A percentile compares a stretch with the other conserved stretches of the same genome.
These are phyloP conservation scores for Calcarius lapponicus DNA, from an alignment of 2,797 vertebrate species.

Conservation along the genomic window DNA sequence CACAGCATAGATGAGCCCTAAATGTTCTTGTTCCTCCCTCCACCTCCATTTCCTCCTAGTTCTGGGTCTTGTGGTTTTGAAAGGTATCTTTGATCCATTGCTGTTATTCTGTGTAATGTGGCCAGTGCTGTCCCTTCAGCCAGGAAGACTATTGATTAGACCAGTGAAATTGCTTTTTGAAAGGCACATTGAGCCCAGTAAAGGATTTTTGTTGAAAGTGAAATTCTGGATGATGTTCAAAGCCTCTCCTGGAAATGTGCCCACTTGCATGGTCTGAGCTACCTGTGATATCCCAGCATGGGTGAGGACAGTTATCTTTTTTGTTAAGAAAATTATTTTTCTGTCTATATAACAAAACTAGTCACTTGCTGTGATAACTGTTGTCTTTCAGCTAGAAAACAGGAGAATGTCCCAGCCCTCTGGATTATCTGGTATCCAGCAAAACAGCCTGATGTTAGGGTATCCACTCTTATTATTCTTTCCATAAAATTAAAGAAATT, in stretches of 20 bases:
- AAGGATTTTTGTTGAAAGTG: constrained; percentile 17
- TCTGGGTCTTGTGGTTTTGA: background rate
- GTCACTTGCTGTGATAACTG: background rate
- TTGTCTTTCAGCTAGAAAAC: background rate
- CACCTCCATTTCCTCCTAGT: background rate
- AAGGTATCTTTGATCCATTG: background rate
- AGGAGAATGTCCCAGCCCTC: background rate
- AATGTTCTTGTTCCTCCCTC: background rate
- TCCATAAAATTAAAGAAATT: constrained; percentile 44
- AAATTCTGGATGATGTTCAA: constrained; percentile 34
- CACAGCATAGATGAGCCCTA: background rate
- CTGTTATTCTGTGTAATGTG: background rate
- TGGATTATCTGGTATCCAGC: constrained; percentile 18
- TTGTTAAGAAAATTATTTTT: background rate
- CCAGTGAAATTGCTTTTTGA: constrained; percentile 1
- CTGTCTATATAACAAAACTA: background rate
- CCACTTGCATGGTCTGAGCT: background rate
- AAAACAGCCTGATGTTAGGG: background rate
- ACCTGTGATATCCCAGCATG: background rate
- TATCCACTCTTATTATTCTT: constrained; percentile 56
- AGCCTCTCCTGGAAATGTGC: constrained; percentile 4
- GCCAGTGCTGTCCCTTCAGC: background rate
- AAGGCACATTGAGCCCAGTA: background rate
- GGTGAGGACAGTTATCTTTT: background rate
- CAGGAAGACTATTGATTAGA: background rate